Evolutionary conservation across 2,113 vertebrate genomes (phyloP).

Genomic region (Dermatemys mawii): DNA sequence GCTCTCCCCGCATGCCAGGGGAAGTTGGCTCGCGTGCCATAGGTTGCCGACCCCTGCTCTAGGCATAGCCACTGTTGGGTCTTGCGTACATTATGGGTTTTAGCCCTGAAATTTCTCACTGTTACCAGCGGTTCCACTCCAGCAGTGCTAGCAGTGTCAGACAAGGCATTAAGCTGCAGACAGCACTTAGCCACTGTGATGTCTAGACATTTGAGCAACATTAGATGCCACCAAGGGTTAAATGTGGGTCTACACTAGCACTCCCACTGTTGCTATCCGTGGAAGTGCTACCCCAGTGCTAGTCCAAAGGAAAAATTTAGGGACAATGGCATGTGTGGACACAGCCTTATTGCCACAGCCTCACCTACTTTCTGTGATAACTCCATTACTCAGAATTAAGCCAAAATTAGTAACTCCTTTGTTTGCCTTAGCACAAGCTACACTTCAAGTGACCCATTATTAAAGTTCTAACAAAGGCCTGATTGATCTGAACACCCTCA

Average conservation of each 20-base stretch:
- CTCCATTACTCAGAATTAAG: neutral
- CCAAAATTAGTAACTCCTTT: neutral
- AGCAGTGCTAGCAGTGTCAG: neutral
- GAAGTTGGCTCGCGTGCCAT: too few species aligned
- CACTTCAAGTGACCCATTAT: neutral
- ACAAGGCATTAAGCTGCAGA: neutral
- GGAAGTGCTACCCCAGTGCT: accelerated
- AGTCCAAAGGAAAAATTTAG: neutral
- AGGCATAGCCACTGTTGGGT: neutral
- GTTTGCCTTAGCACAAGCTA: neutral
- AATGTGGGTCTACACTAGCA: neutral
- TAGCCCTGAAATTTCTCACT: neutral
- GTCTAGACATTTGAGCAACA: neutral
- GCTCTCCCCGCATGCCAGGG: too few species aligned
- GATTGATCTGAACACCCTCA: neutral
- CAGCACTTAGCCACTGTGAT: neutral
- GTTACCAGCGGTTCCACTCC: neutral
- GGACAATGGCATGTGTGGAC: neutral
- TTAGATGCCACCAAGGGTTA: neutral
- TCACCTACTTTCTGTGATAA: neutral
- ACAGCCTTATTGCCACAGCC: neutral
- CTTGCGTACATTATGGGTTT: neutral
- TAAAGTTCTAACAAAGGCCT: neutral
- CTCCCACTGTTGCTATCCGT: neutral
- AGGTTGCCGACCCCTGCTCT: too few species aligned